Base-by-base conservation (phyloP, 2,888 invertebrate genomes). In the Pristionchus maxplancki region DNA sequence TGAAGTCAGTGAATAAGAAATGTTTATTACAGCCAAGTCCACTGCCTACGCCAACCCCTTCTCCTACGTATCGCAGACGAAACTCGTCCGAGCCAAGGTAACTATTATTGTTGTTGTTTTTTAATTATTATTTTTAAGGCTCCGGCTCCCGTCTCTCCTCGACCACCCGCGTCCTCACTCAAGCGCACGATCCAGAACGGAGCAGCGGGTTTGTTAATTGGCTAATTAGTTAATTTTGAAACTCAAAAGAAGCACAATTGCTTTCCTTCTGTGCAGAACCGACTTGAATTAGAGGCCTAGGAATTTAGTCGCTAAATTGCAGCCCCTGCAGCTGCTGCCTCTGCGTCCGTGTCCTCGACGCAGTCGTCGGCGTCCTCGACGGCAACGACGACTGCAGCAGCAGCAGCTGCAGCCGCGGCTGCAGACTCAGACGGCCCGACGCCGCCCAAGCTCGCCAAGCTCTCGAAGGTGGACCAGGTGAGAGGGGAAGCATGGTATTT, bases 151-250 rank as follows among this genome's bases (percentile, higher is more conserved):
- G 24, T n/a, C n/a, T 58, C 58, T 6, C 58, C 58, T 4, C 58
- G 58, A 20, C 58, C 58, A 9, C 13, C 64, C 13, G 31, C 64
- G 24, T 1, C 24, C 74, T 8, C 74, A 40, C 78, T 78, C 44
- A 78, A 78, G 78, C 78, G 78, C n/a, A 78, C 78, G 11, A 74
- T 74, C 37, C 74, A 74, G 34, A 67, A 67, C 34, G 34, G 31
- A 67, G 3, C 67, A 3, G 31, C 34, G 67, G 34, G 58, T 58
- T 44, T 44, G 11, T 44, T 44, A 44, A 44, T 44, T 44, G 11
- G 44, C 44, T 44, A 44, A 44, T 44, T 44, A 44, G 44, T 44
- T 6, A 44, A 44, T 44, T 44, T 11, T 58, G 50, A 50, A 50
- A 50, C 50, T 15, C 50, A 9, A 50, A 50, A 50, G 50, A 50